A percentile compares a stretch with the other conserved stretches of the same genome.
Conservation (phyloP, 1,140 invertebrate genomes). For the Ips typographus region DNA sequence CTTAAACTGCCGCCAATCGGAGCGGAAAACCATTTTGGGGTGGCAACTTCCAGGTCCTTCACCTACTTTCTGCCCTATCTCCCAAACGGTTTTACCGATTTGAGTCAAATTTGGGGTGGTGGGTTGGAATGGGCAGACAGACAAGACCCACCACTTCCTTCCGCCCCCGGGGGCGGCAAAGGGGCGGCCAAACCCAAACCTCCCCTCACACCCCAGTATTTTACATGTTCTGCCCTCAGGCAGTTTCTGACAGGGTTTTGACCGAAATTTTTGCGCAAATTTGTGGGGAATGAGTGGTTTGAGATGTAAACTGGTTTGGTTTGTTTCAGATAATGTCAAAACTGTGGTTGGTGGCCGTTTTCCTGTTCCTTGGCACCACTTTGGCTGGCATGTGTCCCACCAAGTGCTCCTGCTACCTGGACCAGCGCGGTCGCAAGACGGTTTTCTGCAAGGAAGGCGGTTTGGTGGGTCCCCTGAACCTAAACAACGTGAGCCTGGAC, state of each 20-base stretch:
- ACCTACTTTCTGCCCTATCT: too few relatives aligned
- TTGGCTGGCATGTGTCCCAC: conserved; percentile 49
- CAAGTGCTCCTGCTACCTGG: conserved; percentile 46
- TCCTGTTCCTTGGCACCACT: conserved; percentile 48
- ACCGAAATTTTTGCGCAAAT: not conserved
- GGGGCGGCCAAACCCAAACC: not conserved
- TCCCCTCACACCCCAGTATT: not conserved
- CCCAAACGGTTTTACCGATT: too few relatives aligned
- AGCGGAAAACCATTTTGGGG: too few relatives aligned
- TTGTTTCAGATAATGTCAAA: conserved; percentile 50
- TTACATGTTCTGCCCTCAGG: not conserved
- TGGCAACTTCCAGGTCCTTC: too few relatives aligned
- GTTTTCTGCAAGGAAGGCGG: conserved; percentile 60
- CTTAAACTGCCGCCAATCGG: too few relatives aligned
- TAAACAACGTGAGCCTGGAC: conserved; percentile 60
- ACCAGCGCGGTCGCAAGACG: conserved; percentile 43
- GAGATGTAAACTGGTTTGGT: conserved; percentile 25
- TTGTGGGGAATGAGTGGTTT: too few relatives aligned
- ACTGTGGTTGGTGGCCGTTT: conserved; percentile 1
- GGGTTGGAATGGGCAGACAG: too few relatives aligned
- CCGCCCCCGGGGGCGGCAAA: too few relatives aligned
- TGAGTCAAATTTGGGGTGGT: too few relatives aligned
- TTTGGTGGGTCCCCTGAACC: conserved; percentile 60
- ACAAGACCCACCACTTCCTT: too few relatives aligned
- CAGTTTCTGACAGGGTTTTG: not conserved